These are phyloP conservation scores for Syrista parreyssii DNA, from an alignment of 2,888 invertebrate genomes.

Conservation along the genomic window DNA sequence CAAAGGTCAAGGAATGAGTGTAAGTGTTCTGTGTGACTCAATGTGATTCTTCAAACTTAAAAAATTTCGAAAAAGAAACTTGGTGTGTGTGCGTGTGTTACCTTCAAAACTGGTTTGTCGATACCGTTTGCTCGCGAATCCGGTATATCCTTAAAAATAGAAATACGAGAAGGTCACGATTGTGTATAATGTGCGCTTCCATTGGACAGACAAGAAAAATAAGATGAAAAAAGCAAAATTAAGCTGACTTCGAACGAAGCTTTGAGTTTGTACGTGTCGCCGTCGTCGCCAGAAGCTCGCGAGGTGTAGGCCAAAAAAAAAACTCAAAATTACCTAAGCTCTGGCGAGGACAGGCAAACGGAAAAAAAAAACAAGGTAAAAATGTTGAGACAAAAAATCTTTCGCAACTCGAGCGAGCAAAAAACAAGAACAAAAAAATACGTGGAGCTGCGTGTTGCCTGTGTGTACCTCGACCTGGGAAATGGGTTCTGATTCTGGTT, in stretches of 20 bases:
- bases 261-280: neutral
- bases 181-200: neutral
- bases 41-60: neutral
- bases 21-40: neutral
- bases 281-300: neutral
- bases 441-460: conserved; percentile 16
- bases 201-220: neutral
- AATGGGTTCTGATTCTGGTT: conserved; percentile 44
- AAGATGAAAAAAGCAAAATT: neutral
- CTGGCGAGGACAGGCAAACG: neutral
- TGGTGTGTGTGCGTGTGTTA: conserved; percentile 36
- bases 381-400: neutral
- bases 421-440: neutral
- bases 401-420: neutral
- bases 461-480: conserved; percentile 53
- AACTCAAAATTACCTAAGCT: neutral
- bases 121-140: conserved; percentile 61
- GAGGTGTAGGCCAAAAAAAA: neutral
- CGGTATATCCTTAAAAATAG: conserved; percentile 53
- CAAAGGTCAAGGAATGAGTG: neutral
- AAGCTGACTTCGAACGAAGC: neutral
- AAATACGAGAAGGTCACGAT: conserved; percentile 36
- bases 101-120: conserved; percentile 59
- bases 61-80: conserved; percentile 10
- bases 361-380: neutral